These are phyloP conservation scores for Ctenicera cuprea DNA, from an alignment of 2,888 invertebrate genomes.

Conservation along the genomic window DNA sequence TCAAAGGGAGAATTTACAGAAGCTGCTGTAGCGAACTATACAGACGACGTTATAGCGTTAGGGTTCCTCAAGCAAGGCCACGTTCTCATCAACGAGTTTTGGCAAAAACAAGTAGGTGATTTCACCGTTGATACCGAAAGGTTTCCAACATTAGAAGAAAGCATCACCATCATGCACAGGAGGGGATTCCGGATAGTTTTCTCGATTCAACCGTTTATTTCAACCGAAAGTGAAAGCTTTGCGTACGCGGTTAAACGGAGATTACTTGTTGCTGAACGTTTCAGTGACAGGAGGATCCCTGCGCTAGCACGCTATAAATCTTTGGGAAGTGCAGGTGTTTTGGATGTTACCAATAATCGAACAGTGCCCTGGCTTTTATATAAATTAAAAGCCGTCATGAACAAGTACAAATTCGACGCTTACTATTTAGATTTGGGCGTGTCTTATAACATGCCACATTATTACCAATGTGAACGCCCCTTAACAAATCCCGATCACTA, in stretches of 20 bases:
- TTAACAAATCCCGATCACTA: slow-evolving; percentile 89
- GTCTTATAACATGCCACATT: slow-evolving; percentile 90
- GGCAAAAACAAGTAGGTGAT: slow-evolving; percentile 91
- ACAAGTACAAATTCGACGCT: slow-evolving; percentile 87
- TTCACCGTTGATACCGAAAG: slow-evolving; percentile 85
- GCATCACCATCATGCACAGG: slow-evolving; percentile 86
- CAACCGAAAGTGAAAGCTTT: slow-evolving; percentile 89
- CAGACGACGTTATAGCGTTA: slow-evolving; percentile 87
- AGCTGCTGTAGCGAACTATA: slow-evolving; percentile 85
- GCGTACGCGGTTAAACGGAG: slow-evolving; percentile 85
- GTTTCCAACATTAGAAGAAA: slow-evolving; percentile 86
- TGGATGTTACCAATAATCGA: slow-evolving; percentile 90
- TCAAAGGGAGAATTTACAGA: slow-evolving; percentile 81
- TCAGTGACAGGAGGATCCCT: slow-evolving; percentile 86
- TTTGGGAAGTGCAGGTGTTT: slow-evolving; percentile 85
- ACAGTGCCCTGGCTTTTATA: slow-evolving; percentile 87
- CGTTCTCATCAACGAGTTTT: slow-evolving; percentile 86
- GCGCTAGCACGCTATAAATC: slow-evolving; percentile 89
- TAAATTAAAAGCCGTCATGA: slow-evolving; percentile 82
- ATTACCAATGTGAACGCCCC: slow-evolving; percentile 85
- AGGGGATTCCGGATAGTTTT: slow-evolving; percentile 91
- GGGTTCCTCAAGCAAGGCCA: slow-evolving; percentile 87
- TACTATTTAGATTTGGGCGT: slow-evolving; percentile 90
- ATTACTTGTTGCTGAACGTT: slow-evolving; percentile 86
- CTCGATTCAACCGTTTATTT: slow-evolving; percentile 93